phyloP scores from a whole-genome alignment of 1,140 invertebrate species.

The Neotoxoptera formosana region DNA sequence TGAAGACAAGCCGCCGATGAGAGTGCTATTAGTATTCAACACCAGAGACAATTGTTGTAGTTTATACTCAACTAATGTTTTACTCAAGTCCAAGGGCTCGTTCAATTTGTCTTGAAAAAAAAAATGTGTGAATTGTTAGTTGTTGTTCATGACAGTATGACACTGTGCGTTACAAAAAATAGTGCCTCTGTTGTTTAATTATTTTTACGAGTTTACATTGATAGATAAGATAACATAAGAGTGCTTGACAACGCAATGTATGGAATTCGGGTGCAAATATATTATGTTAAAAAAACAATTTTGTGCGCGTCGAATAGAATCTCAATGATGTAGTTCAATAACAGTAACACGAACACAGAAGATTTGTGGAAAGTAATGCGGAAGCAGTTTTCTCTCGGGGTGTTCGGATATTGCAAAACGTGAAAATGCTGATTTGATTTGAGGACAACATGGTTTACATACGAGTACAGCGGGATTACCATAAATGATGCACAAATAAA shows the following conservation, averaged over 20 bases:
- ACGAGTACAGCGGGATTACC: background rate
- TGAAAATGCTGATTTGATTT: background rate
- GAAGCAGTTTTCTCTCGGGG: background rate
- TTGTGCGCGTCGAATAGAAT: background rate
- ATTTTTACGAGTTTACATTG: slow-evolving; percentile 22
- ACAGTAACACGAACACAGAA: background rate
- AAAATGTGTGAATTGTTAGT: slow-evolving; percentile 15
- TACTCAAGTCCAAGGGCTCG: slow-evolving; percentile 68
- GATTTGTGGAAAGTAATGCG: background rate
- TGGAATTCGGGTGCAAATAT: slow-evolving; percentile 18
- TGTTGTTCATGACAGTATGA: slow-evolving; percentile 2
- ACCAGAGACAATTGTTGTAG: slow-evolving; percentile 73
- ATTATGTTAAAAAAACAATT: background rate
- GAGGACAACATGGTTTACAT: background rate
- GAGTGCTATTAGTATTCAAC: slow-evolving; percentile 65
- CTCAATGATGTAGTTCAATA: background rate
- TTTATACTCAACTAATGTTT: slow-evolving; percentile 72
- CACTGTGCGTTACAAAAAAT: background rate
- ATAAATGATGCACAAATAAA: background rate
- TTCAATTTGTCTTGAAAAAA: slow-evolving; percentile 69
- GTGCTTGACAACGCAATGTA: background rate
- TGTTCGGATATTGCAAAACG: background rate
- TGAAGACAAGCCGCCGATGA: slow-evolving; percentile 67
- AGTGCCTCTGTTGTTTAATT: background rate
- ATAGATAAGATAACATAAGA: slow-evolving; percentile 39